These are phyloP conservation scores for Byasa hedistus DNA, from an alignment of 2,888 invertebrate genomes.

Conservation along the genomic window DNA sequence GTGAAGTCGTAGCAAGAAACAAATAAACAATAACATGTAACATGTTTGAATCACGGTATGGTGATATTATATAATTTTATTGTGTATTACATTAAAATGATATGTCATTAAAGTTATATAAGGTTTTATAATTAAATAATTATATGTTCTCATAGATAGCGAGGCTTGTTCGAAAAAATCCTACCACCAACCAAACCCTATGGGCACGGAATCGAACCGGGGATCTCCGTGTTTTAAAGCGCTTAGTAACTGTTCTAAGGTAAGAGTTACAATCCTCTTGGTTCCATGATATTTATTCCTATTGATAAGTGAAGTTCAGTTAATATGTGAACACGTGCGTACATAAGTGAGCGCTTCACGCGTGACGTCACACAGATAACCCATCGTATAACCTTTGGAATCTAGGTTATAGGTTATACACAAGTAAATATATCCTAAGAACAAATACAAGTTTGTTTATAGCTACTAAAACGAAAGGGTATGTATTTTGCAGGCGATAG, in stretches of 20 bases:
- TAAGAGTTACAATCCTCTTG: neutral
- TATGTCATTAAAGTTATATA: too few species aligned
- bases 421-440: neutral
- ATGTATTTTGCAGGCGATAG: too few species aligned
- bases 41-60: too few species aligned
- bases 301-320: conserved; percentile 2
- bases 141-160: too few species aligned
- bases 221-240: neutral
- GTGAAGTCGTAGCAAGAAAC: too few species aligned
- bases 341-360: conserved; percentile 7
- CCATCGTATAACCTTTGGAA: conserved; percentile 13
- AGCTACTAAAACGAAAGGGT: too few species aligned
- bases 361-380: conserved; percentile 11
- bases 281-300: conserved; percentile 7
- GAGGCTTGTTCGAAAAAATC: too few species aligned
- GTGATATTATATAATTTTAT: too few species aligned
- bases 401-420: neutral
- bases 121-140: too few species aligned
- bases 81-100: too few species aligned
- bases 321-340: conserved; percentile 11
- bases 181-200: neutral
- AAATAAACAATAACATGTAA: too few species aligned
- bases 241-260: neutral
- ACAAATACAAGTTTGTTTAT: too few species aligned
- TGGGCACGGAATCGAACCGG: neutral